Evolutionary conservation across 2,888 invertebrate species (phyloP), one percentile per base, ranked within the genome.

Genomic region (Agrotis exclamationis): DNA sequence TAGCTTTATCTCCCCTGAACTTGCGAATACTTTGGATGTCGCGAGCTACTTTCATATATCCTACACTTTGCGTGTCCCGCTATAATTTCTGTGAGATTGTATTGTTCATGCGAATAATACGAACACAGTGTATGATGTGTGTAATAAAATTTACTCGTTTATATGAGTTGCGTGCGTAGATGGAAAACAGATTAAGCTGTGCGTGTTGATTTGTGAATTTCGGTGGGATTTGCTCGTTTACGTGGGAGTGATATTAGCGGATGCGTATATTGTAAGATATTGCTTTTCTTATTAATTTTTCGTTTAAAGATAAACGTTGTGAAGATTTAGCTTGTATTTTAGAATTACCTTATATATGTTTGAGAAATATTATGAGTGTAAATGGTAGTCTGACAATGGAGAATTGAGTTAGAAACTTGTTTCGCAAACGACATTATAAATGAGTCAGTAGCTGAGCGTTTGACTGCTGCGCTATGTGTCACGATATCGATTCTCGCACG

Each of bases 51-150:
- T 74, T 79, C 81, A 80, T 83, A 84, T 87, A 87, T 87, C 82
- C 82, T 78, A 76, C 80, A 85, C 85, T 85, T 89, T 86, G 89
- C 91, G 89, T 91, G 89, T 86, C 83, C 79, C 76, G 74, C 70
- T 74, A 85, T 89, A 89, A 88, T 90, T 89, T 85, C 77, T 79
- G 75, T 53, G 80, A 88, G 90, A 90, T 91, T 90, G 89, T 90
- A 91, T 91, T 92, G 89, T 89, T 88, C 81, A 76, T 76, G 74
- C 71, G 79, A 84, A 85, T 87, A 85, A 84, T 87, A 83, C 74
- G 82, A 78, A 85, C 80, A 85, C 85, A 77, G 81, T 82, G 84
- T 87, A 78, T 84, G 70, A 75, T 78, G 82, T 85, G 71, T 58
- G 69, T 80, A 75, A 80, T 82, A 77, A 80, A 83, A 83, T 85